Percentiles rank a stretch among this genome's conserved stretches.
Evolutionary conservation across 1,140 invertebrate species (phyloP).

Genomic region (Bombus cullumanus): DNA sequence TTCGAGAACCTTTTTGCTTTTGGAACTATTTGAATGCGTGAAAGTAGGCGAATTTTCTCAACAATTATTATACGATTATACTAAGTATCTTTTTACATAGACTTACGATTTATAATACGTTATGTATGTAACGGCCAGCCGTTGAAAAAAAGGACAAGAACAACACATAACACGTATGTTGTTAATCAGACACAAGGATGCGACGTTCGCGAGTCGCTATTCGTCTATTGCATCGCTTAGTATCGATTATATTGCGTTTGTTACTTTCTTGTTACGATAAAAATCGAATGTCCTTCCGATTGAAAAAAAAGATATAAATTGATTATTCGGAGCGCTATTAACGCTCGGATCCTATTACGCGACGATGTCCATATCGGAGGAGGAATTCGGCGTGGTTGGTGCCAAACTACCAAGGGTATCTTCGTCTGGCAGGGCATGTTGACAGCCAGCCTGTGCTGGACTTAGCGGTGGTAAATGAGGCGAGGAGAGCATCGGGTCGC

Average conservation of each 20-base stretch:
- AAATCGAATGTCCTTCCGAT: not conserved
- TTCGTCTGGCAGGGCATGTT: slow-evolving; percentile 78
- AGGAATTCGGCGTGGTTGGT: slow-evolving; percentile 79
- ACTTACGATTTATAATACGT: not conserved
- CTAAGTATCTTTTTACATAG: not conserved
- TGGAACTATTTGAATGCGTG: not conserved
- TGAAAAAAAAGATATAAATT: not conserved
- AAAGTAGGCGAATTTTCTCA: not conserved
- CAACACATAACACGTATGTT: not conserved
- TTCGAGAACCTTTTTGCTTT: not conserved
- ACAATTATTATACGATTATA: not conserved
- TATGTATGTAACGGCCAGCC: slow-evolving; percentile 35
- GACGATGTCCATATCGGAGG: slow-evolving; percentile 81
- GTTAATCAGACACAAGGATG: not conserved
- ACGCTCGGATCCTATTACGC: slow-evolving; percentile 74
- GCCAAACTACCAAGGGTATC: slow-evolving; percentile 79
- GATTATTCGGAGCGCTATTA: too few relatives aligned
- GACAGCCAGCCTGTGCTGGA: slow-evolving; percentile 77
- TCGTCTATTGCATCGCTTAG: not conserved
- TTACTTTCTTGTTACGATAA: not conserved
- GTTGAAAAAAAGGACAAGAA: not conserved
- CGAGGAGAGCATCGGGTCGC: slow-evolving; percentile 88
- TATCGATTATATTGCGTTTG: not conserved
- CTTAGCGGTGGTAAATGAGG: slow-evolving; percentile 81
- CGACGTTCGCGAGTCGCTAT: not conserved